Evolutionary conservation across 2,113 vertebrate genomes (phyloP).

Genomic region (Lamprologus speciosus): DNA sequence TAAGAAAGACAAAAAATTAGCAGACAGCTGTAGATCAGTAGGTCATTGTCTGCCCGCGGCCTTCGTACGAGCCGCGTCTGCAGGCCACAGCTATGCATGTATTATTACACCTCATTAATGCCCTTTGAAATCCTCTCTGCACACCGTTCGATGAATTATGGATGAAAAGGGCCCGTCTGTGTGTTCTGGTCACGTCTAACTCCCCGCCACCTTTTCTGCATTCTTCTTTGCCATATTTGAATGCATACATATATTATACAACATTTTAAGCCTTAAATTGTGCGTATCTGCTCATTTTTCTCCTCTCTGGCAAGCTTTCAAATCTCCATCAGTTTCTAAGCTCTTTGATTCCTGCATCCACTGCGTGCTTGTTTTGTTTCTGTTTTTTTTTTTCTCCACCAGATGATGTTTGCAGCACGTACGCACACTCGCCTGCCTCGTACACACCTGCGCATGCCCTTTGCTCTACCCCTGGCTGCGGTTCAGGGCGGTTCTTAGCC

Average conservation of each 20-base stretch:
- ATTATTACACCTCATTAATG: constrained; percentile 47
- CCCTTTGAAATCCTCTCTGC: constrained; percentile 51
- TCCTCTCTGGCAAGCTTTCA: background rate
- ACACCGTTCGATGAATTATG: constrained; percentile 37
- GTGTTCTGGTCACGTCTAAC: background rate
- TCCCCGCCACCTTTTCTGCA: background rate
- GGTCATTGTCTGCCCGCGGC: constrained; percentile 1
- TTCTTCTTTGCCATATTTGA: background rate
- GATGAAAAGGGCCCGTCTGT: constrained; percentile 28
- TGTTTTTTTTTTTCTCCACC: background rate
- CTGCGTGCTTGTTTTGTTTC: background rate
- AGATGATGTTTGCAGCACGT: background rate
- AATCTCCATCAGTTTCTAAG: background rate
- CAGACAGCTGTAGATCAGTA: constrained; percentile 17
- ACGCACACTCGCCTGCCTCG: background rate
- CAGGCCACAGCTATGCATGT: background rate
- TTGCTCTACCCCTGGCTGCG: constrained; percentile 1
- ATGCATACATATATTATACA: background rate
- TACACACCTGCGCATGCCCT: constrained; percentile 16
- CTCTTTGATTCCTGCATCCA: background rate
- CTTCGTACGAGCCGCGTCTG: background rate
- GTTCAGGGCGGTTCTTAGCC: background rate
- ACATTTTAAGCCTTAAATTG: background rate
- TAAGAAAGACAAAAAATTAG: background rate
- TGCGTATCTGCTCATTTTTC: background rate